A percentile compares a stretch with the other conserved stretches of the same genome.
These are phyloP conservation scores for Pangasius macronema DNA, from an alignment of 2,797 vertebrate genomes.

Conservation along the genomic window DNA sequence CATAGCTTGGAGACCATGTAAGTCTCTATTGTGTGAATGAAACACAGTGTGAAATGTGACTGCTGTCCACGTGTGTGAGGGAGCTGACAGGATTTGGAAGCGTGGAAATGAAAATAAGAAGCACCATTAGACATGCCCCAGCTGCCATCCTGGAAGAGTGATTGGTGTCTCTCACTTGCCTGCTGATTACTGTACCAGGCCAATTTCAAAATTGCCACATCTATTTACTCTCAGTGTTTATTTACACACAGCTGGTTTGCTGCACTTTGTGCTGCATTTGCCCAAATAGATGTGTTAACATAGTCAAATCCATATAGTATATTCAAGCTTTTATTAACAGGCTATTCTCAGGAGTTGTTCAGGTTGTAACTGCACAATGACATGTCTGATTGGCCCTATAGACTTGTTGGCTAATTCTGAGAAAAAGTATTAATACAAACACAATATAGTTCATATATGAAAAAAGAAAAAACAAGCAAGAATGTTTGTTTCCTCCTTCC, in stretches of 20 bases:
- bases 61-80: slow-evolving; percentile 66
- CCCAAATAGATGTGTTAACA: slow-evolving; percentile 47
- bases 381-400: background rate
- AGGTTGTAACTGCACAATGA: background rate
- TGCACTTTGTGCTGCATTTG: slow-evolving; percentile 47
- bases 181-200: slow-evolving; percentile 63
- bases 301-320: slow-evolving; percentile 19
- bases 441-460: background rate
- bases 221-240: slow-evolving; percentile 63
- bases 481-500: background rate
- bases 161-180: slow-evolving; percentile 63
- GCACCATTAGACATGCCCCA: slow-evolving; percentile 65
- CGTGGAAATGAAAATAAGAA: slow-evolving; percentile 73
- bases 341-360: background rate
- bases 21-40: slow-evolving; percentile 63
- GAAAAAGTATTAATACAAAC: background rate
- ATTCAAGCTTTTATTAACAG: background rate
- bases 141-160: slow-evolving; percentile 65
- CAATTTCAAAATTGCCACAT: slow-evolving; percentile 66
- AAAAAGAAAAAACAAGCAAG: background rate
- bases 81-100: slow-evolving; percentile 73
- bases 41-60: slow-evolving; percentile 71
- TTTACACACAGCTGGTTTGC: slow-evolving; percentile 60
- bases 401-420: background rate
- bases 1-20: slow-evolving; percentile 52